Percentiles rank a stretch among this genome's conserved stretches.
Evolutionary conservation across 2,888 invertebrate species (phyloP).

Genomic region (Andrena marginata): DNA sequence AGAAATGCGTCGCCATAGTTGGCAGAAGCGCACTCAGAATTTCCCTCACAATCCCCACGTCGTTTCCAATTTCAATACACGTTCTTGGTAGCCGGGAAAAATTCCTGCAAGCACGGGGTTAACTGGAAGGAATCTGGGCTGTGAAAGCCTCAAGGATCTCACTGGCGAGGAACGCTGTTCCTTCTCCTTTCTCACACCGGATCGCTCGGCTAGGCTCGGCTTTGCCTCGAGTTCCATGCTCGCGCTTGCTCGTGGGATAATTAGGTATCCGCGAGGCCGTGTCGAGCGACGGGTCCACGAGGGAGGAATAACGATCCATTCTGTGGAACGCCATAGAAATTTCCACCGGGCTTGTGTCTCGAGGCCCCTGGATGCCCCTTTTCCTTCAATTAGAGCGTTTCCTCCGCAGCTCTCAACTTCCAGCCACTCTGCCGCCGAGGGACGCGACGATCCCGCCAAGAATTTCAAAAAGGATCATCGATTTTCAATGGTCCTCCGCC

Average conservation of each 20-base stretch:
- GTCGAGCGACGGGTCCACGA: constrained; percentile 24
- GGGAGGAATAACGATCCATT: constrained; percentile 41
- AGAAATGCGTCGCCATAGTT: too few species aligned
- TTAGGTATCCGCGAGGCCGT: constrained; percentile 46
- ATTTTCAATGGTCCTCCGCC: too few species aligned
- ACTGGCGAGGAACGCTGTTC: constrained; percentile 36
- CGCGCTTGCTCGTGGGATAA: constrained; percentile 51
- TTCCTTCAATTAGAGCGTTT: constrained; percentile 30
- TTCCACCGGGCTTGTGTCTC: constrained; percentile 35
- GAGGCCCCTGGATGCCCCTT: constrained; percentile 28
- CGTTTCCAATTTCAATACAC: too few species aligned
- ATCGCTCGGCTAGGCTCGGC: constrained; percentile 3
- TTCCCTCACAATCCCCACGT: too few species aligned
- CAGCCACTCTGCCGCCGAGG: not conserved
- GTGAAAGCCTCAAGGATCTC: constrained; percentile 22
- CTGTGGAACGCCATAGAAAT: constrained; percentile 46
- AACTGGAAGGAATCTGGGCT: constrained; percentile 8
- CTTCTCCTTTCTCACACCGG: constrained; percentile 52
- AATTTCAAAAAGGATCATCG: not conserved
- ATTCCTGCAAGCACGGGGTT: not conserved
- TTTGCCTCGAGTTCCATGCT: constrained; percentile 26
- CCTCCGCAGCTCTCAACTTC: not conserved
- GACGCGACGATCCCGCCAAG: not conserved
- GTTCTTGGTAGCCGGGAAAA: not conserved
- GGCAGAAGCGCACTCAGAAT: too few species aligned